phyloP scores from a whole-genome alignment of 2,888 invertebrate genomes.

The Bellardia bayeri region DNA sequence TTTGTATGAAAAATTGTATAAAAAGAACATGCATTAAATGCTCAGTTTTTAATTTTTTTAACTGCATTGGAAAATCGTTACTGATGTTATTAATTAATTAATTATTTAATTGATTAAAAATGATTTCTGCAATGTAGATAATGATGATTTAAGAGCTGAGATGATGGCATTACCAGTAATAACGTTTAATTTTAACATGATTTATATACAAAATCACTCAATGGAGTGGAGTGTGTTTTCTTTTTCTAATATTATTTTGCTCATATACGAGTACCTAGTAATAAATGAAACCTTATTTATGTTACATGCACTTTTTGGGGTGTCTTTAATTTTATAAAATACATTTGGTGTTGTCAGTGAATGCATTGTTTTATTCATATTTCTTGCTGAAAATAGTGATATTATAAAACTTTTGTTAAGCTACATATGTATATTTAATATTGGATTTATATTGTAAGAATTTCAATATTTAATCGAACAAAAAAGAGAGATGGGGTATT shows the following conservation, averaged over 20 bases:
- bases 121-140: conserved; percentile 29
- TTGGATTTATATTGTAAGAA: no score
- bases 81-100: not conserved
- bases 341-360: no score
- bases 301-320: conserved; percentile 31
- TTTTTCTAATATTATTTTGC: not conserved
- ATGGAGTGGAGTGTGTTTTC: not conserved
- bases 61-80: conserved; percentile 30
- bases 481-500: no score
- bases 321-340: not conserved
- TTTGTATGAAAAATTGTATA: conserved; percentile 47
- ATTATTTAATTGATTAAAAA: not conserved
- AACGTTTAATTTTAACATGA: conserved; percentile 29
- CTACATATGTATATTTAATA: no score
- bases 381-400: not conserved
- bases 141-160: conserved; percentile 37
- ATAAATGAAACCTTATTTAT: not conserved
- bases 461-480: no score
- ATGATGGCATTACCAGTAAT: not conserved
- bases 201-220: conserved; percentile 53
- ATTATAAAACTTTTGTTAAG: no score
- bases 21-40: conserved; percentile 62
- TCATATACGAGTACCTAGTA: no score
- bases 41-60: conserved; percentile 25
- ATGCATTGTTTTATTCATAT: not conserved